Conservation (phyloP, 2,113 vertebrate species). For the Dissostichus mawsoni region DNA sequence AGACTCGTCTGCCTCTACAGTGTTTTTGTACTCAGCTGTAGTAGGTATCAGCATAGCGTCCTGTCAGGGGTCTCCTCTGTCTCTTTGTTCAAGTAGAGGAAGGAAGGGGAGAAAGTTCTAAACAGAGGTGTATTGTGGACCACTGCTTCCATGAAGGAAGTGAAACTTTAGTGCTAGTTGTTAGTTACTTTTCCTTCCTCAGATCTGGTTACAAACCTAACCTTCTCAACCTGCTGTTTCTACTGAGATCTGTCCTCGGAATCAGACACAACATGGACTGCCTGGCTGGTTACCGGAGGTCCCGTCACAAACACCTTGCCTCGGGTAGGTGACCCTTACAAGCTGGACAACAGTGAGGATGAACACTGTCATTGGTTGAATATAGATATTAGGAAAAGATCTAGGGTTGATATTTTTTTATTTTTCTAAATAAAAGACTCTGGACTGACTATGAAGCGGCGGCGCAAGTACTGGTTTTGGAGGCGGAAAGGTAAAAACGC, state of each 20-base stretch:
- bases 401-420: not conserved
- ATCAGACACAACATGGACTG: conserved; percentile 65
- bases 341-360: conserved; percentile 20
- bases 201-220: not conserved
- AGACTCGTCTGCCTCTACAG: not conserved
- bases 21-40: not conserved
- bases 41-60: not conserved
- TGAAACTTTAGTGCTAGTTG: not conserved
- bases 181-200: conserved; percentile 25
- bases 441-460: conserved; percentile 76
- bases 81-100: conserved; percentile 16
- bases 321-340: conserved; percentile 70
- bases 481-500: conserved; percentile 78
- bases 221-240: not conserved
- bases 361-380: conserved; percentile 13
- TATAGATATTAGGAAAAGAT: not conserved
- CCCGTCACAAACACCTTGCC: conserved; percentile 28
- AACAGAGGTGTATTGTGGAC: conserved; percentile 61
- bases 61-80: conserved; percentile 5
- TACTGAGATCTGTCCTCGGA: not conserved
- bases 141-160: conserved; percentile 42
- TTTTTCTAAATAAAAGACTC: conserved; percentile 48
- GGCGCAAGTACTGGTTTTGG: conserved; percentile 86
- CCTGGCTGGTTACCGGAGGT: conserved; percentile 49
- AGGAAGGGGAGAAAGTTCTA: conserved; percentile 41